Evolutionary conservation across 2,113 vertebrate genomes (phyloP), one percentile per base, ranked within the genome.

Genomic region (Sylvicapra grimmia): DNA sequence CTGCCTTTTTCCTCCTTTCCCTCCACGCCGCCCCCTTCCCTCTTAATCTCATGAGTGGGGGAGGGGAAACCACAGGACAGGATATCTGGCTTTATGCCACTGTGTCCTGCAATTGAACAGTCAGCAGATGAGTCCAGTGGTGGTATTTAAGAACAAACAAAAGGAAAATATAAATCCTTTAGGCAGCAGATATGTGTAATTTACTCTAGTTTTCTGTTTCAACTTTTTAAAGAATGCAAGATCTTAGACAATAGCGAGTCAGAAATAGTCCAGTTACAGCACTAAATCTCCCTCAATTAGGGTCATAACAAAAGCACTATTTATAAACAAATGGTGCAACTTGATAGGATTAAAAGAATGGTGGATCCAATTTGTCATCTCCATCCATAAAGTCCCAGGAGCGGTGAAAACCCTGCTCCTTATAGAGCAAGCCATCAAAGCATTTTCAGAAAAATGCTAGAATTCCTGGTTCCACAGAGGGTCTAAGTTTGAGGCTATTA

Each of bases 151-250:
- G 97, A 97, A 96, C 93, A 96, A 97, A 97, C 88, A 90, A 97
- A 96, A 95, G 93, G 93, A 79, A 94, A 96, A 96, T 97, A 85
- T 94, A 97, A 97, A 97, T 98, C 87, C 97, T 97, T 68, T 87
- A 94, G 89, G 94, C 94, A 97, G 95, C 77, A 95, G 90, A 96
- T 96, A 94, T n/a, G 56, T 95, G 85, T 95, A 97, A 98, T 96
- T 97, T 98, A 96, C 87, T 96, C 96, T 75, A 89, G 96, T 94
- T 97, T 97, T 97, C 94, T 96, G 75, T 97, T 98, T 97, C 95
- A 96, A 95, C 90, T 97, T 97, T 94, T 88, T 77, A 95, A 96
- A 92, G 90, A 97, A 94, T 94, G 93, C 59, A 83, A 96, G 88
- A 90, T 97, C 94, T 83, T 94, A 97, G 98, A 93, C 96, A 97